phyloP scores from a whole-genome alignment of 2,888 invertebrate genomes.

The Aphidoletes aphidimyza region DNA sequence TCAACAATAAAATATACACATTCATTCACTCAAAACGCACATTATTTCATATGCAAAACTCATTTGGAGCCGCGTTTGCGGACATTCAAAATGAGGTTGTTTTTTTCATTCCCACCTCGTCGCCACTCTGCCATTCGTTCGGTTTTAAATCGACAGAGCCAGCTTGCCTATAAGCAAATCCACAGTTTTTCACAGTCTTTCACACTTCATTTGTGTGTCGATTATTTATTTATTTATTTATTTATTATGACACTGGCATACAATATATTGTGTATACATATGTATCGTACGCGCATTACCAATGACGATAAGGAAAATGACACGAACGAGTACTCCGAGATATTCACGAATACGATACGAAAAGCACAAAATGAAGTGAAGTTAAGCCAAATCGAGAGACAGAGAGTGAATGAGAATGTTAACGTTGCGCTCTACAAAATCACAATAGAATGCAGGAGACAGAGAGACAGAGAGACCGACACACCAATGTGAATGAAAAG shows the following conservation, averaged over 20 bases:
- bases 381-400: background rate
- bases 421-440: no score
- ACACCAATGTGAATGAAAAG: no score
- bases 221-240: conserved; percentile 15
- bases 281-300: background rate
- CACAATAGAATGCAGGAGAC: no score
- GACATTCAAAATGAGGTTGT: background rate
- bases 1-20: no score
- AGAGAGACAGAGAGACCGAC: no score
- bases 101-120: background rate
- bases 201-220: conserved; percentile 10
- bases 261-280: background rate
- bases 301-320: background rate
- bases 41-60: no score
- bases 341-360: no score
- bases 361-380: background rate
- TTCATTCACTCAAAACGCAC: no score
- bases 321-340: background rate
- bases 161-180: background rate
- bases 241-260: conserved; percentile 16
- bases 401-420: no score
- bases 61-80: background rate
- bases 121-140: background rate
- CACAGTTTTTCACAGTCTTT: background rate
- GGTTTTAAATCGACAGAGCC: background rate